phyloP scores from a whole-genome alignment of 2,113 vertebrate species.

The Myocastor coypus region DNA sequence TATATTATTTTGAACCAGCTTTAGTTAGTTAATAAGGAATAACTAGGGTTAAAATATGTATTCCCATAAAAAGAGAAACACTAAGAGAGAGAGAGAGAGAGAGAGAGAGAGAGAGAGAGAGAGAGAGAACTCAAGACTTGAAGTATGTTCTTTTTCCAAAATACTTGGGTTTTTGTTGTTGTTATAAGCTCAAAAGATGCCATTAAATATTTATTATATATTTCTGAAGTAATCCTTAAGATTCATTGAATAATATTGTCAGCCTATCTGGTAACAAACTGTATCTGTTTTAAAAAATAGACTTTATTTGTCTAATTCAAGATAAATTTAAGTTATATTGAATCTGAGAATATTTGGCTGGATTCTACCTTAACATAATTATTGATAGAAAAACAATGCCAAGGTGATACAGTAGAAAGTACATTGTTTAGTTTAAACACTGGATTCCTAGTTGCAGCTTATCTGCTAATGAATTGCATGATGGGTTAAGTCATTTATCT shows the following conservation, averaged over 20 bases:
- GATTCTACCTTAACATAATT: slow-evolving; percentile 42
- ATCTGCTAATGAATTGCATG: neutral
- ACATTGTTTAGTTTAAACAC: slow-evolving; percentile 19
- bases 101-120: neutral
- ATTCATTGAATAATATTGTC: slow-evolving; percentile 16
- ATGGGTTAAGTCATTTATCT: neutral
- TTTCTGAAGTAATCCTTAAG: slow-evolving; percentile 42
- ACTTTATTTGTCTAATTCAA: slow-evolving; percentile 19
- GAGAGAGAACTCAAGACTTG: neutral
- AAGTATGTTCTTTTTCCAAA: neutral
- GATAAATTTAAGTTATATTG: neutral
- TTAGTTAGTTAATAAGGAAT: slow-evolving; percentile 48
- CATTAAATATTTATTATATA: slow-evolving; percentile 7
- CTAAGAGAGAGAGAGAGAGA: too few relatives aligned
- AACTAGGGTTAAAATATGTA: neutral
- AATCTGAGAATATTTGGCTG: neutral
- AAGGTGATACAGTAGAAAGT: neutral
- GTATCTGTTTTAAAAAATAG: neutral
- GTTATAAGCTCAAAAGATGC: neutral
- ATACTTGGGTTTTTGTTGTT: slow-evolving; percentile 17
- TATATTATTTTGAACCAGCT: slow-evolving; percentile 26
- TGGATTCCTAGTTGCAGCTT: neutral
- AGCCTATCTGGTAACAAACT: neutral
- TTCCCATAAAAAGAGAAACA: neutral
- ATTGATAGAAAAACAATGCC: slow-evolving; percentile 22